Evolutionary conservation across 2,888 invertebrate genomes (phyloP), one percentile per base, ranked within the genome.

Genomic region (Beris chalybata): DNA sequence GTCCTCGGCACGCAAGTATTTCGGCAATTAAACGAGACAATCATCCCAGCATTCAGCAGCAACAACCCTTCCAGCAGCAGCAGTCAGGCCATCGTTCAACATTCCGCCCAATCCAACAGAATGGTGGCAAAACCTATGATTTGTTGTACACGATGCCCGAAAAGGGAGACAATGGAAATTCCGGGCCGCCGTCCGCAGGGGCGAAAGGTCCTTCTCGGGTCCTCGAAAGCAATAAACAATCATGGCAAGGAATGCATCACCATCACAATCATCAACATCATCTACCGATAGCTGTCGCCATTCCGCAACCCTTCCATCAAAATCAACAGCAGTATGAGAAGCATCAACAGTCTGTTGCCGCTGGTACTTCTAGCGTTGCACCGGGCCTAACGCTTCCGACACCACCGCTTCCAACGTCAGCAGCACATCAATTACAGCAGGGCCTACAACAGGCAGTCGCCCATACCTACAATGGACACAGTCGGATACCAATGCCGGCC

Each of bases 21-120:
- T 72, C 74, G 52, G 72, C 74, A 65, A 72, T 74, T 65, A 74
- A 74, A 71, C 74, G 74, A 67, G 75, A 74, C 73, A 73, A 68
- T 72, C 72, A 64, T 69, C 12, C 38, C 44, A 71, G 69, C 57
- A 68, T 71, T 59, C 71, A 73, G 38, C 67, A 69, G 67, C 70
- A 71, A 48, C 64, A 55, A 29, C 64, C 53, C 38, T 22, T 22
- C 22, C 59, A 69, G 57, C 72, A 71, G 64, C 70, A 70, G 6
- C 69, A 69, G 50, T 52, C 61, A 22, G 50, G 61, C 12, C 67
- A 68, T 44, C 64, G 64, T 12, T 55, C 52, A 31, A 15, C 38
- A 68, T 65, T 45, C 9, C 65, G 65, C 13, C 32, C 65, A 31
- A 45, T 65, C 45, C 67, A 65, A 31, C 54, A 63, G 31, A 55